Conservation (phyloP, 2,888 invertebrate genomes). For the Panorpa germanica region DNA sequence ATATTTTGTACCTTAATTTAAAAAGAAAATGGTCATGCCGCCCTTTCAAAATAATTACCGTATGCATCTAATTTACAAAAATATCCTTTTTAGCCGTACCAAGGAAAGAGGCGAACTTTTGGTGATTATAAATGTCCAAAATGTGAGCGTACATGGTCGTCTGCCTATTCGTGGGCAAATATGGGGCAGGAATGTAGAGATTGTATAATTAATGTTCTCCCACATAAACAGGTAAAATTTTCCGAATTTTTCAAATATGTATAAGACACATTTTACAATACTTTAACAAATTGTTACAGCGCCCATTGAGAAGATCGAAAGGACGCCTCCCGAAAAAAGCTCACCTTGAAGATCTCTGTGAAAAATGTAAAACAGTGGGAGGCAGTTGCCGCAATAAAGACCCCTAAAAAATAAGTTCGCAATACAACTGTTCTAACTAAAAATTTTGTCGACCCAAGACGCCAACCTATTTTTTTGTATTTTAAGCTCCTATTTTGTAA, state of each 20-base stretch:
- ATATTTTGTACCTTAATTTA: too few species aligned
- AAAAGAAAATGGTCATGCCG: too few species aligned
- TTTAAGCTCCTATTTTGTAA: too few species aligned
- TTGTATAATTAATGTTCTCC: conserved; percentile 72
- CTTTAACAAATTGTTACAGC: conserved; percentile 29
- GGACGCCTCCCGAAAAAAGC: conserved; percentile 78
- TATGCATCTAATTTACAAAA: neutral
- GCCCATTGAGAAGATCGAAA: conserved; percentile 72
- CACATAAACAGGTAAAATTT: conserved; percentile 62
- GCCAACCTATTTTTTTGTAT: too few species aligned
- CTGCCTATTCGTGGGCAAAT: conserved; percentile 82
- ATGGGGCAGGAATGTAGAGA: conserved; percentile 83
- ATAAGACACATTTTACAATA: neutral
- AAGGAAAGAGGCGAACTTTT: conserved; percentile 77
- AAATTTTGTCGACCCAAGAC: too few species aligned
- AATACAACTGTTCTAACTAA: too few species aligned
- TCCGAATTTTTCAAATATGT: too few species aligned
- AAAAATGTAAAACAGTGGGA: conserved; percentile 72
- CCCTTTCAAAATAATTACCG: too few species aligned
- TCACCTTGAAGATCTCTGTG: conserved; percentile 73
- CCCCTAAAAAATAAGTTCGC: too few species aligned
- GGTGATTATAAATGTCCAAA: conserved; percentile 84
- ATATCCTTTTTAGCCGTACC: conserved; percentile 43
- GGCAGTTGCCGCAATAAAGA: conserved; percentile 70
- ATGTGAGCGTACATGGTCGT: conserved; percentile 87